Conservation (phyloP, 1,140 invertebrate species). For the Drosophila nannoptera region DNA sequence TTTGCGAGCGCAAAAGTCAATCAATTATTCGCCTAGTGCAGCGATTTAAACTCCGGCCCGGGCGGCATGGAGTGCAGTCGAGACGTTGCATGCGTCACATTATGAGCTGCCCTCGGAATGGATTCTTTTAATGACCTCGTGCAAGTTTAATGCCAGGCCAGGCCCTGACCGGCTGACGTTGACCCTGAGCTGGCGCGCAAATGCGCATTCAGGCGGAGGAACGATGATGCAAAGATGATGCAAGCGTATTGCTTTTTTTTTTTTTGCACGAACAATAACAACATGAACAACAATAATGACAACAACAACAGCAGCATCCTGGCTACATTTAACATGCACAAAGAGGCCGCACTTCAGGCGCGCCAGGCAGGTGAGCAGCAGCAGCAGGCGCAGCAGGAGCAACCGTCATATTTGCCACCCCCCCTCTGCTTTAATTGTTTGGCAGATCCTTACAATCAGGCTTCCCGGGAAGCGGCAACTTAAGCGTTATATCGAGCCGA, state of each 20-base stretch:
- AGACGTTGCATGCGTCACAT: constrained; percentile 38
- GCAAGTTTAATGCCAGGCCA: constrained; percentile 42
- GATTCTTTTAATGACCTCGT: constrained; percentile 26
- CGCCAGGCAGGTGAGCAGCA: constrained; percentile 10
- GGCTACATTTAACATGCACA: constrained; percentile 34
- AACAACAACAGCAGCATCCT: constrained; percentile 11
- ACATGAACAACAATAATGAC: no score
- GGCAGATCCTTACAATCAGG: constrained; percentile 35
- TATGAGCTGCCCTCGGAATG: constrained; percentile 32
- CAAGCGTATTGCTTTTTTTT: background rate
- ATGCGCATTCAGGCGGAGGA: constrained; percentile 2
- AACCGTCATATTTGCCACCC: background rate
- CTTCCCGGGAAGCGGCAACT: constrained; percentile 38
- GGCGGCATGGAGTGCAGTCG: constrained; percentile 21
- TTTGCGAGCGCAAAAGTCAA: constrained; percentile 51
- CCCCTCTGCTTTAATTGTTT: constrained; percentile 30
- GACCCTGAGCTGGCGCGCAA: constrained; percentile 28
- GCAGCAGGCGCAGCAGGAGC: constrained; percentile 1
- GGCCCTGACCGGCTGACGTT: constrained; percentile 32
- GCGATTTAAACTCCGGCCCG: constrained; percentile 18
- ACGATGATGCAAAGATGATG: constrained; percentile 21
- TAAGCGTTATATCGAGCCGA: constrained; percentile 46
- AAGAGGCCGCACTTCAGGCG: constrained; percentile 24
- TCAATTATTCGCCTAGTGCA: constrained; percentile 43
- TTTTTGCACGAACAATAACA: no score